Conservation (phyloP, 35 echinoderm and acorn worm species). For the Apostichopus japonicus region DNA sequence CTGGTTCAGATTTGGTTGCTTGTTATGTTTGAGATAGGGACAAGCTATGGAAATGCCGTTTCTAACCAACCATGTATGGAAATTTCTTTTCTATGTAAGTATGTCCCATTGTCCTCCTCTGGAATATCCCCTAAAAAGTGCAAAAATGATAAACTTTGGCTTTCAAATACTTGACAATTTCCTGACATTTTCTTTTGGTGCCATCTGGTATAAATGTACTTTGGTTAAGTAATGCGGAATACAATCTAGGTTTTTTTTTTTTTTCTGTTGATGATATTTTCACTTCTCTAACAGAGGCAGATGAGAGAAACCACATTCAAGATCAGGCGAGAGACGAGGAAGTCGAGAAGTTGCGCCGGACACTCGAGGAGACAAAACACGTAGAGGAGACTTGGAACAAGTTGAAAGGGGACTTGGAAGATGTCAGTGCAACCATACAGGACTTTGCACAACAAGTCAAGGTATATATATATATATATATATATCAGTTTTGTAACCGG, state of each 20-base stretch:
- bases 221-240: no score
- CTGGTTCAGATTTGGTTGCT: no score
- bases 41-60: no score
- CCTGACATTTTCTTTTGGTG: no score
- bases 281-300: constrained; percentile 21
- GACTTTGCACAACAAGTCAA: constrained; percentile 53
- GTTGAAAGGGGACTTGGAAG: constrained; percentile 50
- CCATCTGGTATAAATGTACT: no score
- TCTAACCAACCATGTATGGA: no score
- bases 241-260: background rate
- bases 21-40: no score
- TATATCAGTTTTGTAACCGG: background rate
- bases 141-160: no score
- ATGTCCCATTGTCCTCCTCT: no score
- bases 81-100: no score
- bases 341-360: background rate
- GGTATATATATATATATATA: background rate
- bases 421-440: constrained; percentile 38
- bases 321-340: constrained; percentile 4
- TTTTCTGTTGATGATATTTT: background rate
- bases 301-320: background rate
- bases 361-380: constrained; percentile 29
- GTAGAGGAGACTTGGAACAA: constrained; percentile 57
- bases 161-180: no score
- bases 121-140: no score